Percentiles rank a stretch among this genome's conserved stretches.
Evolutionary conservation across 2,113 vertebrate species (phyloP).

Genomic region (Pungitius pungitius): DNA sequence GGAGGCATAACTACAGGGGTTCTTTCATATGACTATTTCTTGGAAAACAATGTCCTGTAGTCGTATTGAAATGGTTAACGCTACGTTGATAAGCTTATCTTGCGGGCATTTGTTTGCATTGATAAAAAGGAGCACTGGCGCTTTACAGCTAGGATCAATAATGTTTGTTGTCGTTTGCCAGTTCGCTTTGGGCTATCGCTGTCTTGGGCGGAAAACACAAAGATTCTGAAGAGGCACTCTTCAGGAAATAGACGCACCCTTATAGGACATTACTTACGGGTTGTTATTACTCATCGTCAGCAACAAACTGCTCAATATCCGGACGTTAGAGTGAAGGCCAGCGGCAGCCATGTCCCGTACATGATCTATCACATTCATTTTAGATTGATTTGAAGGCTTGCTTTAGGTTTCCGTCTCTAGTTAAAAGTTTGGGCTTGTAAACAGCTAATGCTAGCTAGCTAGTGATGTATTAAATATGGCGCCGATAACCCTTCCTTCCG

Average conservation of each 20-base stretch:
- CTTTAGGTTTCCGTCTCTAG: not conserved
- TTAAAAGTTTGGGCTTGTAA: slow-evolving; percentile 55
- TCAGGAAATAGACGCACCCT: slow-evolving; percentile 61
- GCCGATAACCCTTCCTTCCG: slow-evolving; percentile 62
- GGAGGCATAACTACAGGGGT: not conserved
- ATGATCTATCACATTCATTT: slow-evolving; percentile 88
- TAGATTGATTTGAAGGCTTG: not conserved
- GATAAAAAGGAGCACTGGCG: not conserved
- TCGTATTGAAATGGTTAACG: not conserved
- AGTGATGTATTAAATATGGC: slow-evolving; percentile 77
- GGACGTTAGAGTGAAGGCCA: slow-evolving; percentile 96
- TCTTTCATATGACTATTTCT: slow-evolving; percentile 18
- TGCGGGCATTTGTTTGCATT: not conserved
- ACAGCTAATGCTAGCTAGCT: slow-evolving; percentile 62
- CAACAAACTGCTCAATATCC: slow-evolving; percentile 93
- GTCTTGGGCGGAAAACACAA: not conserved
- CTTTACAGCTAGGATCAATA: not conserved
- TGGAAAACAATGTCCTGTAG: slow-evolving; percentile 2
- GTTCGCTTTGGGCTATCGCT: not conserved
- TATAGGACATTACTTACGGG: slow-evolving; percentile 87
- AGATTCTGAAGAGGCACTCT: not conserved
- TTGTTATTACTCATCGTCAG: slow-evolving; percentile 98
- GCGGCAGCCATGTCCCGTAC: slow-evolving; percentile 96
- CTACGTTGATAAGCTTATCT: no score
- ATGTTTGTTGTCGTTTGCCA: not conserved